Percentiles rank a stretch among this genome's conserved stretches.
These are phyloP conservation scores for Chromobotia macracanthus DNA, from an alignment of 2,797 vertebrate species.

Conservation along the genomic window DNA sequence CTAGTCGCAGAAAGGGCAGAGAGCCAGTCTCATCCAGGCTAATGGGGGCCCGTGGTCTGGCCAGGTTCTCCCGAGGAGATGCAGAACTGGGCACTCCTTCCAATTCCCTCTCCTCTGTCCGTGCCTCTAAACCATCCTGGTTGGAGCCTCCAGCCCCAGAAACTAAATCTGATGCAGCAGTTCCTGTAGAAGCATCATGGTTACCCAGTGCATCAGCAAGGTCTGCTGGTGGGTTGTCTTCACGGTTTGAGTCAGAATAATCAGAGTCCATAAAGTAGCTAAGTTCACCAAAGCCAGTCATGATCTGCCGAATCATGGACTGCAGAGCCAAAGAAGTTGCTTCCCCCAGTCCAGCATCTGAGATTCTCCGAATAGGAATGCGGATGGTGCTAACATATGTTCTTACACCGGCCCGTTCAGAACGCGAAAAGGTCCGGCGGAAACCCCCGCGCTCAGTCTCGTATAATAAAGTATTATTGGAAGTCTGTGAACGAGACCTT, in stretches of 20 bases:
- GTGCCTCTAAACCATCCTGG: constrained; percentile 73
- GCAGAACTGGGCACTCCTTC: constrained; percentile 65
- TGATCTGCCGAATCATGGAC: constrained; percentile 97
- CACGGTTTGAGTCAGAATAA: constrained; percentile 87
- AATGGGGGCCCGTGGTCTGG: constrained; percentile 83
- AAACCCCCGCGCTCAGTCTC: constrained; percentile 97
- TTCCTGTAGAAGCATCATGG: constrained; percentile 54
- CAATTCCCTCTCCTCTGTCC: constrained; percentile 81
- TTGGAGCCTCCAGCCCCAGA: constrained; percentile 63
- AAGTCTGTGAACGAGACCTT: constrained; percentile 94
- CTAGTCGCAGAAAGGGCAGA: constrained; percentile 93
- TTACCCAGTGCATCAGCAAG: constrained; percentile 76
- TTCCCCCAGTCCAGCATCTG: constrained; percentile 93
- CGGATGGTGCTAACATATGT: constrained; percentile 98
- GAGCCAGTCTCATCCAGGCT: constrained; percentile 93
- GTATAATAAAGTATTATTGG: constrained; percentile 96
- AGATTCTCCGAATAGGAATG: constrained; percentile 95
- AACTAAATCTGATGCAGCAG: constrained; percentile 64
- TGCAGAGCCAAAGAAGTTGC: constrained; percentile 96
- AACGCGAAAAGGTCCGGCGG: constrained; percentile 95
- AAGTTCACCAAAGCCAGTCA: constrained; percentile 97
- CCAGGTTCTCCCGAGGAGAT: constrained; percentile 73
- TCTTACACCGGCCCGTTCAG: constrained; percentile 94
- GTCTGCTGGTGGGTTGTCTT: constrained; percentile 77
- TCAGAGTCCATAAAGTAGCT: constrained; percentile 99